These are phyloP conservation scores for Lycophotia porphyrea DNA, from an alignment of 2,888 invertebrate genomes.

Conservation along the genomic window DNA sequence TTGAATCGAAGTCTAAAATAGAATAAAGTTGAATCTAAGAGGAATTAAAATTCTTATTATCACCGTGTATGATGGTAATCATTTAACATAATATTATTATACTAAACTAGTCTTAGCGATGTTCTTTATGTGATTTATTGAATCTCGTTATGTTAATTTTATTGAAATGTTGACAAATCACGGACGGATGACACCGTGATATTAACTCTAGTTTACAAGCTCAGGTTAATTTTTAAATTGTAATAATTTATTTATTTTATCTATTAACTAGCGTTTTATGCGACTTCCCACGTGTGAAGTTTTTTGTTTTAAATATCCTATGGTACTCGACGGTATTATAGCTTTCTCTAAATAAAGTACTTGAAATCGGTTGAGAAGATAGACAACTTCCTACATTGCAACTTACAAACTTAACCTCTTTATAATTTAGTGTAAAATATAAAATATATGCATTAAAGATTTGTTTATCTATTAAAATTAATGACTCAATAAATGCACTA, in stretches of 20 bases:
- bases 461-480: no score
- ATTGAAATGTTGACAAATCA: constrained; percentile 7
- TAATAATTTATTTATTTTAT: neutral
- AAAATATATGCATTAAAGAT: no score
- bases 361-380: neutral
- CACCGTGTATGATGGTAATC: neutral
- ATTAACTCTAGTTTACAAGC: neutral
- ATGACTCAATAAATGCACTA: neutral
- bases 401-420: neutral
- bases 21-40: neutral
- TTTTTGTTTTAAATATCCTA: neutral
- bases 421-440: no score
- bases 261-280: neutral
- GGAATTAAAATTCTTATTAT: neutral
- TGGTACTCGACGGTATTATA: neutral
- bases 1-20: neutral
- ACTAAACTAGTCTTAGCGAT: neutral
- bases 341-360: neutral
- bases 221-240: neutral
- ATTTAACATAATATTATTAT: constrained; percentile 9
- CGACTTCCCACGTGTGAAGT: neutral
- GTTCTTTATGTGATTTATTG: neutral
- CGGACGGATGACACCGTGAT: constrained; percentile 12
- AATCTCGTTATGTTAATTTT: constrained; percentile 48
- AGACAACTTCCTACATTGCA: neutral